Evolutionary conservation across 2,113 vertebrate genomes (phyloP), one percentile per base, ranked within the genome.

Genomic region (Carassius auratus): DNA sequence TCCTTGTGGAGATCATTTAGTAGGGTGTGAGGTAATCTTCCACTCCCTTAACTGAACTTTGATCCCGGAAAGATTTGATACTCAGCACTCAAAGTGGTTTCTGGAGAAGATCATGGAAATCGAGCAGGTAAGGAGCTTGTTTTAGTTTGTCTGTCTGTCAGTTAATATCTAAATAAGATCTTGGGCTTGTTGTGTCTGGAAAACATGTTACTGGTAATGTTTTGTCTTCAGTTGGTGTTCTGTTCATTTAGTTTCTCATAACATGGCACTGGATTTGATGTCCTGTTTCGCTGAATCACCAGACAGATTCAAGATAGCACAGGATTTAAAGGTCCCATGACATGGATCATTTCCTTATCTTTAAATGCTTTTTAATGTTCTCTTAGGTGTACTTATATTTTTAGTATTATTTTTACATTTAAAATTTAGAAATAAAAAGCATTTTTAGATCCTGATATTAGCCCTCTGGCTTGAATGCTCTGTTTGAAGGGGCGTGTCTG

Each of bases 31-130:
- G 64, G 36, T 38, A 71, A 68, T 81, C 52, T 42, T 79, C n/a
- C 69, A 55, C 68, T 38, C 76, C 50, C 84, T 73, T 36, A 21
- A 59, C 15, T 86, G 84, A 83, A 92, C 91, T 93, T 92, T 93
- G 94, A 83, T 91, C 93, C 0, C 86, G 86, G 86, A 78, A 90
- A n/a, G 26, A 78, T 84, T 55, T 81, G 15, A 87, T 87, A 86
- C 76, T 92, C 93, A 85, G 81, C 85, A 76, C 48, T 64, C 23
- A 17, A 6, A 6, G 5, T 81, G 76, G 62, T 93, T 93, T 90
- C 90, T 0, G 36, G 59, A 10, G 90, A 91, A 91, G 91, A 89
- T 85, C 89, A 95, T 94, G 93, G 94, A 90, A 90, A 88, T 87
- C 86, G 89, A 92, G 75, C 71, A 9, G 91, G 93, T 94, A 92